These are phyloP conservation scores for Nothoprocta pentlandii DNA, from an alignment of 2,113 vertebrate genomes.

Conservation along the genomic window DNA sequence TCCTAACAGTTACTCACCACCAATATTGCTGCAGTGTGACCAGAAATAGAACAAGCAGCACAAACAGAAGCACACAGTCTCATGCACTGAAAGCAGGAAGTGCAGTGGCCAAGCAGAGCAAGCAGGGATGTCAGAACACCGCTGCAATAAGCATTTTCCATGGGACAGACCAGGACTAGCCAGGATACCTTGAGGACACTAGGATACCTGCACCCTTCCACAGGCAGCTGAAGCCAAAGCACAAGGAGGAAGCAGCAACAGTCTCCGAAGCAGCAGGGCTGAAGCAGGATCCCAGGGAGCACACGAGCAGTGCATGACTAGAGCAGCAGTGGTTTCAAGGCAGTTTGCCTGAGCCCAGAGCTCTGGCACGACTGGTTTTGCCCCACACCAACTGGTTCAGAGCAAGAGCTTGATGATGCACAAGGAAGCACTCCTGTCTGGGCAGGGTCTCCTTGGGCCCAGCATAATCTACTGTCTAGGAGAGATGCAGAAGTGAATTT, in stretches of 20 bases:
- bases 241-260: accelerated
- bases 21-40: neutral
- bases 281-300: neutral
- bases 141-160: neutral
- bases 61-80: neutral
- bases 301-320: neutral
- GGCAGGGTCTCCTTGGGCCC: neutral
- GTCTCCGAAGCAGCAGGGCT: neutral
- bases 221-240: neutral
- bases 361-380: neutral
- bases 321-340: neutral
- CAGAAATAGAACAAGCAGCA: neutral
- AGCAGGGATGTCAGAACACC: neutral
- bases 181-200: neutral
- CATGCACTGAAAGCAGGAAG: neutral
- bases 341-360: neutral
- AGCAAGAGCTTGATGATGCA: neutral
- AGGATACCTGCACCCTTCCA: neutral
- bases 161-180: neutral
- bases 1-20: neutral
- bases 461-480: neutral
- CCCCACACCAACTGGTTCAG: neutral
- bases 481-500: neutral
- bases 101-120: neutral
- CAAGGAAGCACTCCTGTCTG: neutral